These are phyloP conservation scores for Mustelus asterias DNA, from an alignment of 2,113 vertebrate species.

Conservation along the genomic window DNA sequence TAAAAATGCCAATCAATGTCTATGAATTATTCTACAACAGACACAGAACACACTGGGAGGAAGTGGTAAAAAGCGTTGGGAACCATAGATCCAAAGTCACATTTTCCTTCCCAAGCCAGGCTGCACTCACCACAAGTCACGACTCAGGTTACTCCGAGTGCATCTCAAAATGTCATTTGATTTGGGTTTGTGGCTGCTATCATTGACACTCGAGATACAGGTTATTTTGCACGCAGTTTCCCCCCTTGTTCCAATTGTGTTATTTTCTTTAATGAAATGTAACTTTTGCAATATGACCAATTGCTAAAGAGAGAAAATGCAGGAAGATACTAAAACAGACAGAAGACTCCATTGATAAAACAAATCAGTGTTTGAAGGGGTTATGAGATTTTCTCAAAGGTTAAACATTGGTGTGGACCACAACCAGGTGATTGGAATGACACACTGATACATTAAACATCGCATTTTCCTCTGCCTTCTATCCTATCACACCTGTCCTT, in stretches of 20 bases:
- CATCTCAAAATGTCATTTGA: neutral
- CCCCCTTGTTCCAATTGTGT: neutral
- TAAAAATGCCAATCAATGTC: neutral
- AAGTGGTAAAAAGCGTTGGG: neutral
- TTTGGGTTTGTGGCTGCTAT: neutral
- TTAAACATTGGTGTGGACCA: neutral
- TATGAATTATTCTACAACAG: neutral
- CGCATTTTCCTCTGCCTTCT: neutral
- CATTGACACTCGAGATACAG: neutral
- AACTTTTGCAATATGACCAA: neutral
- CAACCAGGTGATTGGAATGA: neutral
- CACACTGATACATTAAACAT: neutral
- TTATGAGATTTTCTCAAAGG: neutral
- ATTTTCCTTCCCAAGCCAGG: neutral
- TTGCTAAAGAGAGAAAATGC: neutral
- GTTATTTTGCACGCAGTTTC: neutral
- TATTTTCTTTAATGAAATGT: neutral
- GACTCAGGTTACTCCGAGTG: neutral
- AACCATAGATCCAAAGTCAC: neutral
- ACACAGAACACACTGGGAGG: neutral
- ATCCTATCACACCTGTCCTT: neutral
- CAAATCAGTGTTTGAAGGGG: neutral
- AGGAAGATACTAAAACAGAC: neutral
- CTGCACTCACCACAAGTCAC: neutral
- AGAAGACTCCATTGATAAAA: neutral